Conservation (phyloP, 2,888 invertebrate species). For the Pseudanteris insignis region DNA sequence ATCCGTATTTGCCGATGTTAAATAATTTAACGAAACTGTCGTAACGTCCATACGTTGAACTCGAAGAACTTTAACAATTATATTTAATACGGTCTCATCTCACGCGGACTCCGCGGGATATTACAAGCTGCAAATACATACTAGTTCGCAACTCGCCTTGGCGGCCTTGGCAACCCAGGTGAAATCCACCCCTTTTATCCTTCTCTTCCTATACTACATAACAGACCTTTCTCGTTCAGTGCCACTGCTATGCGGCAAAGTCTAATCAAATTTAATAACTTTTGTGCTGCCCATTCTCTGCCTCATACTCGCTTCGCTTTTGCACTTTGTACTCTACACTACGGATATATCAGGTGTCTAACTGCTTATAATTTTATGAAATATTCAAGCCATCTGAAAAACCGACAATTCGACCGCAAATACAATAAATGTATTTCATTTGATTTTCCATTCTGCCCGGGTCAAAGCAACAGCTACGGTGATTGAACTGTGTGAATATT, state of each 20-base stretch:
- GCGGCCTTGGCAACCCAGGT: constrained; percentile 51
- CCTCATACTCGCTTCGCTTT: constrained; percentile 42
- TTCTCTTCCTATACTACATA: constrained; percentile 44
- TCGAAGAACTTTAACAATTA: constrained; percentile 62
- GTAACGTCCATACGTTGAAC: constrained; percentile 54
- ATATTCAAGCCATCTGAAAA: constrained; percentile 19
- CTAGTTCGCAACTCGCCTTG: constrained; percentile 56
- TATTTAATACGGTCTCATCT: constrained; percentile 60
- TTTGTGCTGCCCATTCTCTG: constrained; percentile 54
- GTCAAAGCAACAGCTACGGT: too few species aligned
- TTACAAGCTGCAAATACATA: constrained; percentile 51
- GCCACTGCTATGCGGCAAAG: constrained; percentile 54
- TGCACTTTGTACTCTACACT: constrained; percentile 31
- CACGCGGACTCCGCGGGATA: constrained; percentile 46
- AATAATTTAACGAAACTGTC: constrained; percentile 57
- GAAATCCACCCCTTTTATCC: constrained; percentile 53
- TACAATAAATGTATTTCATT: not conserved
- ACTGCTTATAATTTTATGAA: constrained; percentile 36
- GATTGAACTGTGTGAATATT: too few species aligned
- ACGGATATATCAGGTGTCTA: constrained; percentile 32
- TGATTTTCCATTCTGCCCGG: too few species aligned
- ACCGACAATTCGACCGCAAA: constrained; percentile 2
- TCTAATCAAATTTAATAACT: constrained; percentile 66
- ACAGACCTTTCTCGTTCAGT: constrained; percentile 47
- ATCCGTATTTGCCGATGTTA: constrained; percentile 46